Base-by-base conservation (phyloP, 2,113 vertebrate genomes). In the Rana temporaria region DNA sequence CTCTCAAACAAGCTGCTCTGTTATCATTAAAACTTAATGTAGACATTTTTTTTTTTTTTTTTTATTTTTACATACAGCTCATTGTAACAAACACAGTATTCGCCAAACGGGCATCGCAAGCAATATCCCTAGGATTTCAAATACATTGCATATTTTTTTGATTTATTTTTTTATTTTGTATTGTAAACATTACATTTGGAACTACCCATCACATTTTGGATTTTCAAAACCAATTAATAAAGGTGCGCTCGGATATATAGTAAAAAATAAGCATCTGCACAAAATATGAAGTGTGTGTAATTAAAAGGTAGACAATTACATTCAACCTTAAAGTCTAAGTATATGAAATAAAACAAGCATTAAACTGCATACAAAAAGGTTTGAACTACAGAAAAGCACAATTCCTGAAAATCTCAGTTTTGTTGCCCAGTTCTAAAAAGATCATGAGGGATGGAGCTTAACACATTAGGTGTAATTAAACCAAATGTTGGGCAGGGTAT, bases 121-220 rank as follows among this genome's bases (percentile, higher is more conserved):
- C 26, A 56, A 12, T 65, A 57, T 32, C 68, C 70, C 63, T 22
- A 22, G 52, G 60, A 67, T 55, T 4, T 65, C 15, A 57, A 20
- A 73, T 19, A 82, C 30, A 59, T 75, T 82, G 80, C 80, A 82
- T 82, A 82, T 74, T 75, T 59, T 67, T 38, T n/a, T n/a, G n/a
- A n/a, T n/a, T n/a, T n/a, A n/a, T n/a, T n/a, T 2, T 38, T 38
- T 79, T 78, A 2, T 18, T 79, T 74, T 53, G 42, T 82, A 75
- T 32, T 82, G 71, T 82, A 82, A 75, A 82, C 80, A 75, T 74
- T 34, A 81, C 68, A 64, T 14, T n/a, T 75, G 16, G 19, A 34
- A 34, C 56, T 62, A 16, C 32, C 53, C 22, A 69, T 81, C 68
- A 72, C 68, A 71, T 72, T 82, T 74, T 52, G 2, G 74, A 38